Percentiles rank a stretch among this genome's conserved stretches.
Evolutionary conservation across 1,140 invertebrate species (phyloP).

Genomic region (Aphelenchoides avenae): DNA sequence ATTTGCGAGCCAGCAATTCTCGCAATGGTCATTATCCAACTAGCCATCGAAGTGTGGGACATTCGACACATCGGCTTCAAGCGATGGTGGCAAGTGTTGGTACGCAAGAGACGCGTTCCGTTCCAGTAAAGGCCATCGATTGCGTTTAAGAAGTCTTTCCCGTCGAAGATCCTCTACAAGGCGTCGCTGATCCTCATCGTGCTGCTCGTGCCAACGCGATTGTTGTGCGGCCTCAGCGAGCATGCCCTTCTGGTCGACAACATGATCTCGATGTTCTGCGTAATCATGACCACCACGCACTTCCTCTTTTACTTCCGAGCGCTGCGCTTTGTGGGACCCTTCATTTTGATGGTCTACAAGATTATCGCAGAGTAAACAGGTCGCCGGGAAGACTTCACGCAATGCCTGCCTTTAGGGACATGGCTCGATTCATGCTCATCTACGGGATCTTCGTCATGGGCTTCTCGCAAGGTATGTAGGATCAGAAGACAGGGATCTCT

Average conservation of each 20-base stretch:
- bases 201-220: slow-evolving; percentile 74
- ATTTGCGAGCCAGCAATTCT: slow-evolving; percentile 40
- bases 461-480: slow-evolving; percentile 95
- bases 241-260: slow-evolving; percentile 69
- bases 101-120: no score
- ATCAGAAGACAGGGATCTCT: no score
- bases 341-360: slow-evolving; percentile 88
- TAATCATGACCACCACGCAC: slow-evolving; percentile 89
- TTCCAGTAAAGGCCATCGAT: no score
- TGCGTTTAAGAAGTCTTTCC: slow-evolving; percentile 79
- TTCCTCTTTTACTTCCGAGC: slow-evolving; percentile 85
- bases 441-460: slow-evolving; percentile 94
- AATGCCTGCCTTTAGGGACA: no score
- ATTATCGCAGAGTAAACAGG: no score
- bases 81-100: slow-evolving; percentile 56
- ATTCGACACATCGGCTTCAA: slow-evolving; percentile 43
- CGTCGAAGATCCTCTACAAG: slow-evolving; percentile 86
- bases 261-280: slow-evolving; percentile 77
- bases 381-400: no score
- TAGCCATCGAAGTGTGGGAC: no score
- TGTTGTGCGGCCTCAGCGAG: slow-evolving; percentile 70
- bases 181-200: slow-evolving; percentile 75
- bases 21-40: slow-evolving; percentile 43
- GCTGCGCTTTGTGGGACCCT: slow-evolving; percentile 93
- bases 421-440: slow-evolving; percentile 88